Evolutionary conservation across 2,113 vertebrate genomes (phyloP).

Genomic region (Stigmatopora argus): DNA sequence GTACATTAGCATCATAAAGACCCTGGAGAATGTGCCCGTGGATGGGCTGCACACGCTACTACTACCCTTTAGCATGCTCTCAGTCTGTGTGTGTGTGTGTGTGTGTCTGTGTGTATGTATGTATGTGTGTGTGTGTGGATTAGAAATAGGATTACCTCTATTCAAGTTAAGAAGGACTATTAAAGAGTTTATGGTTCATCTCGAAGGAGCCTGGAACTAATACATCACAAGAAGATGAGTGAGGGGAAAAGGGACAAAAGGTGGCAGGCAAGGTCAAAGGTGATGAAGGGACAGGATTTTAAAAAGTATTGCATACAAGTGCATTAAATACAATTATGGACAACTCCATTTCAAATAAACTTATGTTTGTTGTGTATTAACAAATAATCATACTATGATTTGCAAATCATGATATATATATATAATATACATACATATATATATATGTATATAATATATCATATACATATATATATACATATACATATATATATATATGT

Average conservation of each 20-base stretch:
- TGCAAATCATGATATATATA: too few relatives aligned
- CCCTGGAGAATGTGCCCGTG: slow-evolving; percentile 61
- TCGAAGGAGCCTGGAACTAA: slow-evolving; percentile 41
- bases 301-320: neutral
- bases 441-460: too few relatives aligned
- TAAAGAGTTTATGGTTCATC: slow-evolving; percentile 68
- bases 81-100: slow-evolving; percentile 31
- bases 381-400: too few relatives aligned
- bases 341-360: too few relatives aligned
- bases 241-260: slow-evolving; percentile 13
- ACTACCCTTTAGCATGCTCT: slow-evolving; percentile 55
- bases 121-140: slow-evolving; percentile 20
- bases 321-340: too few relatives aligned
- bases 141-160: slow-evolving; percentile 66
- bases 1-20: slow-evolving; percentile 80
- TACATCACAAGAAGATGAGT: slow-evolving; percentile 48
- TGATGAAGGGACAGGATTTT: neutral
- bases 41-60: slow-evolving; percentile 60
- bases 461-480: too few relatives aligned
- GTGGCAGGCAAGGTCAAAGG: slow-evolving; percentile 12
- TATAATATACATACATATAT: too few relatives aligned
- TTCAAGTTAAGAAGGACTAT: slow-evolving; percentile 66
- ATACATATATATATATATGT: too few relatives aligned
- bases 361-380: too few relatives aligned
- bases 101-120: slow-evolving; percentile 31